Base-by-base conservation (phyloP, 2,797 vertebrate species). In the Chrosomus eos region DNA sequence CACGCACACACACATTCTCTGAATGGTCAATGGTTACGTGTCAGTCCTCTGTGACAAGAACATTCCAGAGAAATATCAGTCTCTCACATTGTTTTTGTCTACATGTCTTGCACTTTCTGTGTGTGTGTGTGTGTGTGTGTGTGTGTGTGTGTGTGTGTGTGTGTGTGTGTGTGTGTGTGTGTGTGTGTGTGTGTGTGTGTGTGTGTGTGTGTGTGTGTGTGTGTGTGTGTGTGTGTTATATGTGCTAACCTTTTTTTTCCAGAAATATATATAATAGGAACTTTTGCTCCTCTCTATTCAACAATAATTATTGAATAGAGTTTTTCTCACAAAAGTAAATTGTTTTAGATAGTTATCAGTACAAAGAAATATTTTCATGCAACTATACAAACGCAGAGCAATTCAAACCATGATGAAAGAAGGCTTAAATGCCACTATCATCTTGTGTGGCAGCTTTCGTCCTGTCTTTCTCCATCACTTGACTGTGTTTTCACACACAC, bases 11-110 rank as follows among this genome's bases (percentile, higher is more conserved):
- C 40, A 43, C 40, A 2, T 9, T 7, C 89, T 92, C 91, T 90
- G 89, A 92, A 90, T 66, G 89, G 88, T 87, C 89, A 87, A 87
- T 89, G 88, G 88, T 89, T 89, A 90, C 88, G 88, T 93, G 93
- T 92, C 92, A 94, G 92, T 93, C 91, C 89, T 92, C 92, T 92
- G 88, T 90, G 91, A 91, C 93, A 89, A 83, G 88, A 87, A 88
- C 91, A 94, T 94, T 94, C 94, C 93, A 91, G 89, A 91, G 89
- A 90, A 93, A 93, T 90, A 90, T 91, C 77, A 73, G 43, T 45
- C 72, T 81, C 79, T 86, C 82, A 79, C 40, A 80, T 40, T 73
- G 45, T 79, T 84, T 84, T 85, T 81, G 73, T 60, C 70, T 87
- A 36, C 45, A 16, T 80, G 51, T 72, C 38, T 60, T 31, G n/a